Evolutionary conservation across 2,888 invertebrate species (phyloP), one percentile per base, ranked within the genome.

Genomic region (Plemyria rubiginata): DNA sequence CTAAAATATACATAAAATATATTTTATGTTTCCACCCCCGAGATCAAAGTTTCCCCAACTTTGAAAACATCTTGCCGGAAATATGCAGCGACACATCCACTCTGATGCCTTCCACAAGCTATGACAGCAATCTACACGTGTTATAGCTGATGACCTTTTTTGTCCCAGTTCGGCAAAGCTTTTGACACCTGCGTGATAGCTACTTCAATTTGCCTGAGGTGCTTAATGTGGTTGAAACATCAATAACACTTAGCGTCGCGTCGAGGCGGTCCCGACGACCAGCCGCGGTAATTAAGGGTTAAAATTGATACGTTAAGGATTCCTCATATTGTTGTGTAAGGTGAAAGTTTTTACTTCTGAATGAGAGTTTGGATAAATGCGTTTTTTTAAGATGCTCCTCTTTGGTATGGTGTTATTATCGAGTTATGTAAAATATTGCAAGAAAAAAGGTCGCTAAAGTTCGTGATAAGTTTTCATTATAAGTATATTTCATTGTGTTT

Each of bases 141-240:
- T 85, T 82, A 81, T 79, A 73, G 77, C 82, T 90, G 91, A 90
- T 91, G 88, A 88, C 82, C 87, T 87, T 92, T 92, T 92, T 91
- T 90, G 85, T 80, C 73, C 78, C 80, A 82, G 81, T 84, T 78
- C 84, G 84, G 84, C 81, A 80, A 76, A 82, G 84, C 86, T 87
- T 88, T 89, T 91, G 91, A 90, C 90, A 90, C 91, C 90, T 91
- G 91, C 90, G 75, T 74, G 80, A 85, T 84, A 82, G 84, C 83
- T 80, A 80, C 82, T 85, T 85, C 82, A 86, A 87, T 87, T 87
- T 84, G 81, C 85, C 81, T 75, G 79, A 74, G 84, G 79, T 81
- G 80, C 77, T 80, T 81, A 82, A 84, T 83, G 85, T 68, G 77
- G 78, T 75, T 71, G 77, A 77, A 76, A 81, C 88, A 89, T 90